phyloP scores from a whole-genome alignment of 2,113 vertebrate genomes.

The Sphaerodactylus townsendi region DNA sequence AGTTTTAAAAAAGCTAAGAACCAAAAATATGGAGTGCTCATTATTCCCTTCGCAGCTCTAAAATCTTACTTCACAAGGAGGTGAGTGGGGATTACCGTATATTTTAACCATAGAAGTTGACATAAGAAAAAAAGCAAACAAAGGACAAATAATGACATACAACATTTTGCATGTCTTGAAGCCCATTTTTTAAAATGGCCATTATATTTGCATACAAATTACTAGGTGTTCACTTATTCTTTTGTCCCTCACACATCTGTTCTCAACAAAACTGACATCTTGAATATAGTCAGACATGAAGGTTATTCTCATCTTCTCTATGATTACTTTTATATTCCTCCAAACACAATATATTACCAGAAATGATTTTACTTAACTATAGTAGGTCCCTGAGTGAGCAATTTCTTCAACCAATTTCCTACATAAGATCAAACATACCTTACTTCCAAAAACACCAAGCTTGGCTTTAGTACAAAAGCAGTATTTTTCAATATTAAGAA shows the following conservation, averaged over 20 bases:
- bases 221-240: fast-evolving
- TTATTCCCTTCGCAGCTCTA: too few relatives aligned
- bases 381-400: background rate
- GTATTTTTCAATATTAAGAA: background rate
- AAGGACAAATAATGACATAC: background rate
- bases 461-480: background rate
- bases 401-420: background rate
- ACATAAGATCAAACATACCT: background rate
- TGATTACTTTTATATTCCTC: background rate
- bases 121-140: background rate
- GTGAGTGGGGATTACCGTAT: too few relatives aligned
- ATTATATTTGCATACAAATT: background rate
- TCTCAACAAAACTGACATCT: background rate
- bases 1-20: too few relatives aligned
- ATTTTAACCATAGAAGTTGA: too few relatives aligned
- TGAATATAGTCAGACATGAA: background rate
- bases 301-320: background rate
- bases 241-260: fast-evolving
- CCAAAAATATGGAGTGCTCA: too few relatives aligned
- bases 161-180: background rate
- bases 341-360: background rate
- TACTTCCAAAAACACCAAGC: background rate
- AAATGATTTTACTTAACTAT: fast-evolving
- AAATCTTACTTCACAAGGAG: too few relatives aligned
- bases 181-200: too few relatives aligned